These are phyloP conservation scores for Danio choprae DNA, from an alignment of 2,797 vertebrate genomes.

Conservation along the genomic window DNA sequence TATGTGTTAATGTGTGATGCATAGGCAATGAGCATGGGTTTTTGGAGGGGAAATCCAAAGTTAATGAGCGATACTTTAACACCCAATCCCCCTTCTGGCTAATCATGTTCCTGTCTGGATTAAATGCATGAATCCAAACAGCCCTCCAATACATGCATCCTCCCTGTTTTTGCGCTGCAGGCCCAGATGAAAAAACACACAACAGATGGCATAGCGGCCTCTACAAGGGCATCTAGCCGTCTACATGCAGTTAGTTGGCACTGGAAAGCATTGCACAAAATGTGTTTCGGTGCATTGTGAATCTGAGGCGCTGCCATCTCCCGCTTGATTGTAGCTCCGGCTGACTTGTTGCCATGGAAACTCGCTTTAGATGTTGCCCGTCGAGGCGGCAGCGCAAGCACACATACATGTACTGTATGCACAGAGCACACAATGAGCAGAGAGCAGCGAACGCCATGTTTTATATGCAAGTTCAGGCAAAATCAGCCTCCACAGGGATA, in stretches of 20 bases:
- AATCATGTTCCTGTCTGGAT: constrained; percentile 58
- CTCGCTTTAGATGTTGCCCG: constrained; percentile 56
- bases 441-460: neutral
- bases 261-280: constrained; percentile 37
- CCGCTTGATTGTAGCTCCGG: constrained; percentile 64
- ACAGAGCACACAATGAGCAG: constrained; percentile 5
- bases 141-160: constrained; percentile 50
- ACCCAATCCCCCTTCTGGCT: constrained; percentile 56
- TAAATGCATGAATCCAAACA: constrained; percentile 21
- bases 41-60: constrained; percentile 64
- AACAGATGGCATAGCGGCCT: constrained; percentile 75
- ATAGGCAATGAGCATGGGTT: constrained; percentile 5
- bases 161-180: constrained; percentile 59
- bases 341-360: constrained; percentile 78
- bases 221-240: constrained; percentile 70
- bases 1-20: constrained; percentile 38
- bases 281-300: constrained; percentile 44
- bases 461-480: constrained; percentile 2
- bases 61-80: constrained; percentile 59
- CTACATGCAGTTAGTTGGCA: constrained; percentile 61
- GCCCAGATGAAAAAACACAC: constrained; percentile 62
- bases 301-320: constrained; percentile 71
- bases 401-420: constrained; percentile 31
- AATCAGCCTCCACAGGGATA: neutral
- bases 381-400: constrained; percentile 27